A percentile compares a stretch with the other conserved stretches of the same genome.
phyloP scores from a whole-genome alignment of 2,888 invertebrate genomes.

The Rhyacophila evoluta region DNA sequence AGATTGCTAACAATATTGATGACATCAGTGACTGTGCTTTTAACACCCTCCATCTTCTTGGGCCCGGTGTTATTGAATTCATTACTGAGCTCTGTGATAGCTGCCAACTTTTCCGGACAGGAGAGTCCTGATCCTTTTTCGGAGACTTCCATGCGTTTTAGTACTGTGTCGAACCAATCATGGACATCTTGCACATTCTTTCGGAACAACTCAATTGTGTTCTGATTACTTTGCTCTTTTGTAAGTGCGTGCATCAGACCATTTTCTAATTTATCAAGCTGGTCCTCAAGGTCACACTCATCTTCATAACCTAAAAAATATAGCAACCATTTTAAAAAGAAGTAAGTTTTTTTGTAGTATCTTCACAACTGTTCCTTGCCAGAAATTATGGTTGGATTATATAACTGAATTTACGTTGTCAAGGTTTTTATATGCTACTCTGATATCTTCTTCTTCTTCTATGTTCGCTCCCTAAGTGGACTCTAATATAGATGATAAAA shows the following conservation, averaged over 20 bases:
- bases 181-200: slow-evolving; percentile 81
- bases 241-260: slow-evolving; percentile 79
- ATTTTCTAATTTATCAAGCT: slow-evolving; percentile 78
- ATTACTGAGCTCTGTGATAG: slow-evolving; percentile 77
- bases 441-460: too few species aligned
- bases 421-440: too few species aligned
- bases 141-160: slow-evolving; percentile 84
- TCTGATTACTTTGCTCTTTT: slow-evolving; percentile 81
- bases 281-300: slow-evolving; percentile 78
- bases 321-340: background rate
- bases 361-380: too few species aligned
- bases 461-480: too few species aligned
- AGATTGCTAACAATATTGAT: slow-evolving; percentile 86
- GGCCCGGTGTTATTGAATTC: slow-evolving; percentile 83
- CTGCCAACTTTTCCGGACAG: slow-evolving; percentile 82
- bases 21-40: slow-evolving; percentile 77
- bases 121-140: slow-evolving; percentile 88
- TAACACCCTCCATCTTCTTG: slow-evolving; percentile 78
- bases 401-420: too few species aligned
- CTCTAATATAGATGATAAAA: too few species aligned
- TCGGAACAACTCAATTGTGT: slow-evolving; percentile 82
- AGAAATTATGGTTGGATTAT: too few species aligned
- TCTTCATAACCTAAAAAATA: slow-evolving; percentile 70
- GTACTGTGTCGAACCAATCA: slow-evolving; percentile 83
- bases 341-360: too few species aligned